phyloP scores from a whole-genome alignment of 2,888 invertebrate species.

The Cephalotes varians region DNA sequence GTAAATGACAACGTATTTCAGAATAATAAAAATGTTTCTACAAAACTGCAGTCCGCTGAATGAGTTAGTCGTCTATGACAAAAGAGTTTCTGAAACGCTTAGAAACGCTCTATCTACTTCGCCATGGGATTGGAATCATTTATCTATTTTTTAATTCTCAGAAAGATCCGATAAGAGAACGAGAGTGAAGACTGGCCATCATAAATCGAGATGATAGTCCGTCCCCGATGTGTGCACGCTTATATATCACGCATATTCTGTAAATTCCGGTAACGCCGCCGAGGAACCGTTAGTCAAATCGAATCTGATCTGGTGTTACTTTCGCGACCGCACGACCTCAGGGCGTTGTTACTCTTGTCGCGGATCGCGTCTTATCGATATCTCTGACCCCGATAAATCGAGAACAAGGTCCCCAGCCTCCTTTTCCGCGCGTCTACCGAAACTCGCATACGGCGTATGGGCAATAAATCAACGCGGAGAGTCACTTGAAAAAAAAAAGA shows the following conservation, averaged over 20 bases:
- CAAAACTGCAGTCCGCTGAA: not conserved
- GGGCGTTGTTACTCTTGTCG: conserved; percentile 58
- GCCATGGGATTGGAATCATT: not conserved
- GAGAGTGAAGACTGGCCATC: conserved; percentile 13
- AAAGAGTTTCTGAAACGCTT: not conserved
- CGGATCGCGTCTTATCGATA: conserved; percentile 61
- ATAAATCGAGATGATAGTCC: conserved; percentile 32
- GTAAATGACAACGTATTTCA: not conserved
- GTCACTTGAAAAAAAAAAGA: not conserved
- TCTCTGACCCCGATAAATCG: conserved; percentile 68
- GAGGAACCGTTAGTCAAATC: conserved; percentile 65
- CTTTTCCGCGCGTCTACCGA: conserved; percentile 1
- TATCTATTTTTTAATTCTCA: conserved; percentile 15
- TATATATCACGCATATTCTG: conserved; percentile 47
- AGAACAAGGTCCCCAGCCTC: conserved; percentile 48
- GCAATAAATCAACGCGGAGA: conserved; percentile 33
- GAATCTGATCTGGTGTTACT: conserved; percentile 63
- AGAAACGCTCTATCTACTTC: not conserved
- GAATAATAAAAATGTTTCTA: not conserved
- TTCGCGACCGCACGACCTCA: conserved; percentile 52
- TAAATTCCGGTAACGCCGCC: conserved; percentile 50
- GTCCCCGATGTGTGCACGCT: conserved; percentile 5
- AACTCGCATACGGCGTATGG: conserved; percentile 4
- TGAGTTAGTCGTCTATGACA: not conserved
- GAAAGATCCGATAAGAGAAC: not conserved